Evolutionary conservation across 2,113 vertebrate genomes (phyloP), one percentile per base, ranked within the genome.

Genomic region (Madoqua kirkii): DNA sequence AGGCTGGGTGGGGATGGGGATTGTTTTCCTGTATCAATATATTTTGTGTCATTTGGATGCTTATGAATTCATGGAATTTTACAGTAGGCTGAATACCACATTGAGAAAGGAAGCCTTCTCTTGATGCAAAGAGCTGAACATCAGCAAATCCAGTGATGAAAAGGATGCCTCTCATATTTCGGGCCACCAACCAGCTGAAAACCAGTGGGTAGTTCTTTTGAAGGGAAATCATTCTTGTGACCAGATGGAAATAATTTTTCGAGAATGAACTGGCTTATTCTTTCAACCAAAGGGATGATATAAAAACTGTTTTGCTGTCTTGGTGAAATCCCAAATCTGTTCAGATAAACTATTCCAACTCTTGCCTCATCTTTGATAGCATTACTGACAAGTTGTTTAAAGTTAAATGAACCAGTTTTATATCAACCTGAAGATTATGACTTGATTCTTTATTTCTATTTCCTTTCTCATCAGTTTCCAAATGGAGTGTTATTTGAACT

Each of bases 231-330:
- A 48, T 67, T 57, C 74, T 93, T 76, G 50, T 76, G 89, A 93
- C 78, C 92, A 97, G 92, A 94, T 96, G 94, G 96, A 96, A 97
- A 23, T 78, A n/a, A 96, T 97, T 96, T 97, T 76, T 93, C 12
- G 4, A 96, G 67, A 86, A 71, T 57, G 55, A 87, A 84, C 62
- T 87, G 29, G 89, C 48, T 71, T 7, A 4, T 36, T 96, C 71
- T 93, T 86, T 84, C n/a, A 57, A 48, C 57, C 48, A 76, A 96
- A 97, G 71, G 50, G 96, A 82, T 86, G 87, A 54, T 87, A 40
- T 43, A 86, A 91, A 91, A 89, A 74, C 45, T 59, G 36, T 96
- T 97, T 95, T 95, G 64, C 62, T 90, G 2, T 91, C 76, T 85
- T 54, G 14, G 19, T 62, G 52, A 92, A 95, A 89, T 95, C 79